Evolutionary conservation across 2,888 invertebrate species (phyloP).

Genomic region (Microplitis deprimator): DNA sequence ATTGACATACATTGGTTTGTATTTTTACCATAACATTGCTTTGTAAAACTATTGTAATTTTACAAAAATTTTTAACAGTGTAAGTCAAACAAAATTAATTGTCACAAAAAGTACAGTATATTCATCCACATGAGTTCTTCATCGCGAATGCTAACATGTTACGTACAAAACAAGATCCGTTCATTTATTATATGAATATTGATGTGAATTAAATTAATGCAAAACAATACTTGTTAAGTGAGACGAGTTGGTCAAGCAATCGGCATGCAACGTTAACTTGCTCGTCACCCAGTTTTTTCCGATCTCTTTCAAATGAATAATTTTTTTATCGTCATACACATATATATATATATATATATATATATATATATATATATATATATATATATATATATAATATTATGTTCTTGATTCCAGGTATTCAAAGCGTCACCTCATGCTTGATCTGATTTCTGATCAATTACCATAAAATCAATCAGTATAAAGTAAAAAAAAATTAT

Average conservation of each 20-base stretch:
- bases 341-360: conserved; percentile 19
- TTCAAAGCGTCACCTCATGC: conserved; percentile 20
- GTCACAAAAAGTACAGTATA: neutral
- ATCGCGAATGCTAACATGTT: neutral
- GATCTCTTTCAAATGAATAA: conserved; percentile 15
- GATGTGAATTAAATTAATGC: conserved; percentile 59
- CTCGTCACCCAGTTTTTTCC: conserved; percentile 50
- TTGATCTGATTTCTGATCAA: conserved; percentile 56
- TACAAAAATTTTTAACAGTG: too few species aligned
- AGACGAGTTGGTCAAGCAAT: conserved; percentile 36
- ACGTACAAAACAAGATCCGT: neutral
- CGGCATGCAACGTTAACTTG: conserved; percentile 48
- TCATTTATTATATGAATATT: conserved; percentile 59
- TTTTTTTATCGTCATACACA: conserved; percentile 6
- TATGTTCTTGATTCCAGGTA: conserved; percentile 43
- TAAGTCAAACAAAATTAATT: neutral
- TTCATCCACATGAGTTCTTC: conserved; percentile 15
- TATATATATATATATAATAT: conserved; percentile 36
- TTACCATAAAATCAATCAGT: conserved; percentile 63
- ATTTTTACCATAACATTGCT: too few species aligned
- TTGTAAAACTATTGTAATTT: too few species aligned
- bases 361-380: conserved; percentile 25
- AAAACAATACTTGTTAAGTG: conserved; percentile 48
- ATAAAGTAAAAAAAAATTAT: conserved; percentile 25
- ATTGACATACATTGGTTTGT: too few species aligned